Base-by-base conservation (phyloP, 2,888 invertebrate species). In the Spisula subtruncata region DNA sequence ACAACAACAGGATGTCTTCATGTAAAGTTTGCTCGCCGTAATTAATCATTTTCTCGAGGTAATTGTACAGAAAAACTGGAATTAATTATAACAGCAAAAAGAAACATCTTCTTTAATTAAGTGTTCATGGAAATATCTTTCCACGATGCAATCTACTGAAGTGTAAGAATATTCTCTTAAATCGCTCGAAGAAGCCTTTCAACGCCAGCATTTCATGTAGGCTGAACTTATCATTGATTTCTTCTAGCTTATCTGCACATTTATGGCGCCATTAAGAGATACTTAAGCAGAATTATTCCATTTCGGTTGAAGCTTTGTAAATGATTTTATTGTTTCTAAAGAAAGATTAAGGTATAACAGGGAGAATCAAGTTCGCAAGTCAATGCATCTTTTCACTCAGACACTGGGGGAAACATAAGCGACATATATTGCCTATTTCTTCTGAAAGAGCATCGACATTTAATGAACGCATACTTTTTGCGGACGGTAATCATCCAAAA, bases 71-170 rank as follows among this genome's bases (percentile, higher is more conserved):
- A 66, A 60, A 56, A 66, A 66, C 60, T 25, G 25, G 51, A 66
- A 66, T 25, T 66, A 66, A 66, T 66, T 66, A 66, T 66, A 66
- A 66, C 60, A 66, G 25, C 60, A n/a, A 66, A 66, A 66, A 66
- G 25, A 25, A 4, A 25, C 60, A 25, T 66, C 25, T 66, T 25
- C 12, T n/a, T n/a, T n/a, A n/a, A 66, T 66, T 25, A 25, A 0
- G 60, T 25, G 25, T n/a, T 10, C 51, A 51, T 51, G 51, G 51
- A 51, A 51, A 51, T 14, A 51, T 51, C 60, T 66, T 66, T 25
- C 60, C 25, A 66, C 10, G 60, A 66, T 66, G 60, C 60, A 66
- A 66, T 66, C 60, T 25, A 25, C 25, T 25, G 1, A 66, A 66
- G 60, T 66, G 60, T 66, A 25, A n/a, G 25, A n/a, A 66, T 12